Base-by-base conservation (phyloP, 2,888 invertebrate genomes). In the Yponomeuta malinellus region DNA sequence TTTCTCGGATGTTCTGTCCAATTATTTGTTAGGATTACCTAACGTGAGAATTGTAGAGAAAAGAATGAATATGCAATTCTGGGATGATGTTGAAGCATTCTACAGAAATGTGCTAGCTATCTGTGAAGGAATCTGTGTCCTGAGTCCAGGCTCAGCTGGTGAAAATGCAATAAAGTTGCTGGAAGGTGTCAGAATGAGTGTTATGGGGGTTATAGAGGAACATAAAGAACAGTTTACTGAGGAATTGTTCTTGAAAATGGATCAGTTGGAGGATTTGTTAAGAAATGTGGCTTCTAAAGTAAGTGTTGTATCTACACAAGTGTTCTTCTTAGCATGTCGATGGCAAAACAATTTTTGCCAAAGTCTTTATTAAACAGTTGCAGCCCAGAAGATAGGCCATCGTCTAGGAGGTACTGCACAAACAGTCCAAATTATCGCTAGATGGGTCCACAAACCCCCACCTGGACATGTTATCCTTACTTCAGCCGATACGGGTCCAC, bases 151-250 rank as follows among this genome's bases (percentile, higher is more conserved):
- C 63, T 77, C 79, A 70, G 75, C 78, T 9, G 82, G 83, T 59
- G 79, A 82, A 67, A 43, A 12, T n/a, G 6, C 10, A 12, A 12
- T 85, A 64, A 75, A 85, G 71, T 76, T 91, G 63, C 74, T 90
- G 29, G 85, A 88, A 77, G 75, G 78, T 70, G 77, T 81, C 29
- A 84, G 85, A 75, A 74, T 76, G 9, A 89, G 91, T 82, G 85
- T 83, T 70, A 72, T 82, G 72, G 87, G 85, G 71, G 86, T 86
- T 1, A 79, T 76, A 71, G 84, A 84, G 72, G 84, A 86, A 72
- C 89, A 89, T 72, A 85, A 83, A 33, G 90, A 89, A 72, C 83
- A 85, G 71, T 92, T 93, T 33, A 87, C 86, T 71, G 84, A 93
- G 73, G 86, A 90, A 72, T 89, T 94, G 69, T 89, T 87, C 79